phyloP scores from a whole-genome alignment of 2,888 invertebrate species.

The Dermolepida albohirtum region DNA sequence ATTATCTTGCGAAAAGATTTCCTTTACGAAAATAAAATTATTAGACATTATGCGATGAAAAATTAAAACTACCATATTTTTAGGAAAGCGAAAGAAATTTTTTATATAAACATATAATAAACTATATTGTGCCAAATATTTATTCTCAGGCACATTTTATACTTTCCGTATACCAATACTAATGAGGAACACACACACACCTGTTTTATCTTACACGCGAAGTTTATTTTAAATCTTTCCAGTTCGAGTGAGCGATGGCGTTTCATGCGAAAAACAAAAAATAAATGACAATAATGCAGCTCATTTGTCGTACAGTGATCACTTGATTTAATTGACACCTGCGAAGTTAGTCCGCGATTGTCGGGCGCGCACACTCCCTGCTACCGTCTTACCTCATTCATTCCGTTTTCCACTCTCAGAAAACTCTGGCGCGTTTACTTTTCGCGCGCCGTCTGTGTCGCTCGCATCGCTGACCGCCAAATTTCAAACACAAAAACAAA shows the following conservation, averaged over 20 bases:
- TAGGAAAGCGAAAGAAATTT: too few species aligned
- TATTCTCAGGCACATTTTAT: too few species aligned
- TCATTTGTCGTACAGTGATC: neutral
- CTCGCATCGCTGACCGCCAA: constrained; percentile 56
- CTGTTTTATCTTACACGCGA: neutral
- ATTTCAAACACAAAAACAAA: constrained; percentile 51
- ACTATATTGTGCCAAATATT: too few species aligned
- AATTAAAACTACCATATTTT: too few species aligned
- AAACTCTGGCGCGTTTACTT: constrained; percentile 48
- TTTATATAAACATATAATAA: too few species aligned
- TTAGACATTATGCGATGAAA: too few species aligned
- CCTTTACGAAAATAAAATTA: too few species aligned
- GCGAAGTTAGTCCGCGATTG: constrained; percentile 15
- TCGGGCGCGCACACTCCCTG: constrained; percentile 41
- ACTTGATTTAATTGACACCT: constrained; percentile 36
- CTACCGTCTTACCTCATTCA: constrained; percentile 45
- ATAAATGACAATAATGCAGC: neutral
- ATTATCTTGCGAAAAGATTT: too few species aligned
- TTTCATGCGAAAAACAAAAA: neutral
- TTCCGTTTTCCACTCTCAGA: constrained; percentile 41
- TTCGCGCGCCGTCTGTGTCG: constrained; percentile 52
- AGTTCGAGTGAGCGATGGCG: too few species aligned
- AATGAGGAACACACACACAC: neutral
- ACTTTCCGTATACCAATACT: too few species aligned
- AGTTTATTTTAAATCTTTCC: too few species aligned